Conservation (phyloP, 37 sponge, comb jelly and placozoan genomes). For the Trichoplax adhaerens region DNA sequence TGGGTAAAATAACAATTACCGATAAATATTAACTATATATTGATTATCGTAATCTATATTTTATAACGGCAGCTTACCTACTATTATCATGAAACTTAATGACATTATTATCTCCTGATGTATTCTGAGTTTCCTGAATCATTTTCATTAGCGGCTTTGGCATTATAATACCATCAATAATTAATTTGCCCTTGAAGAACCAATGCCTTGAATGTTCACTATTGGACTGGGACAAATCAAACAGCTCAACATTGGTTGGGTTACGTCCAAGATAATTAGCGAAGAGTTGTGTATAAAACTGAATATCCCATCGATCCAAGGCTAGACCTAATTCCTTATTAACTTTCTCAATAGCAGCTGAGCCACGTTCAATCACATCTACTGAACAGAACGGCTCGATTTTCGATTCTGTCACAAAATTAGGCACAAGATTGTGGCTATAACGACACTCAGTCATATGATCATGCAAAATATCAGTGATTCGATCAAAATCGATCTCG, state of each 20-base stretch:
- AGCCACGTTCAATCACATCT: too few species aligned
- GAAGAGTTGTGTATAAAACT: slow-evolving; percentile 5
- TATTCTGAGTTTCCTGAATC: slow-evolving; percentile 2
- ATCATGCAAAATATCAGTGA: too few species aligned
- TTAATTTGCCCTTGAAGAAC: slow-evolving; percentile 8
- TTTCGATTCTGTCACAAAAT: too few species aligned
- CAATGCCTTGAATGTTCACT: slow-evolving; percentile 18
- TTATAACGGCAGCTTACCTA: background rate
- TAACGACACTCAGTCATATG: too few species aligned
- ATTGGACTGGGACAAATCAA: slow-evolving; percentile 15
- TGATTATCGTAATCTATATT: too few species aligned
- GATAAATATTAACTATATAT: too few species aligned
- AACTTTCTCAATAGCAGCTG: slow-evolving; percentile 3
- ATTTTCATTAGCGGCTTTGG: slow-evolving; percentile 3
- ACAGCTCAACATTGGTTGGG: slow-evolving; percentile 7
- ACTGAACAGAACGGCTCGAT: too few species aligned
- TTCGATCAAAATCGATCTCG: too few species aligned
- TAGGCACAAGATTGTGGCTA: too few species aligned
- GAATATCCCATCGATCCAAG: slow-evolving; percentile 11
- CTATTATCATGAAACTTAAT: slow-evolving; percentile 9
- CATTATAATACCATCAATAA: slow-evolving; percentile 8
- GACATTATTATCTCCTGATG: slow-evolving; percentile 1
- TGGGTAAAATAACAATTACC: too few species aligned
- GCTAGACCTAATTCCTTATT: slow-evolving; percentile 4
- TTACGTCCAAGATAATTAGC: slow-evolving; percentile 3